Evolutionary conservation across 2,113 vertebrate species (phyloP).

Genomic region (Neogobius melanostomus): DNA sequence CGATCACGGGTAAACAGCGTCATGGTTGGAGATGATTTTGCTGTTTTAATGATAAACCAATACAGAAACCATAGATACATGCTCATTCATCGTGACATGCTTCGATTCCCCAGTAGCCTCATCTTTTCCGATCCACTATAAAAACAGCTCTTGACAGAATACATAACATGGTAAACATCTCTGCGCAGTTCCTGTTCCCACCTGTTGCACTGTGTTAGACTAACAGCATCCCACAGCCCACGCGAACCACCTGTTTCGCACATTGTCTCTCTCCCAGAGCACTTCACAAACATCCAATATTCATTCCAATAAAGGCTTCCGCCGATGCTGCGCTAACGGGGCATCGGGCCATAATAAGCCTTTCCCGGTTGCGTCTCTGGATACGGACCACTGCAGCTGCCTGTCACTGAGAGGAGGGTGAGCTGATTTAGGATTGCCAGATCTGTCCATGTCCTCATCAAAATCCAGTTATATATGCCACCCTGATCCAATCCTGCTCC

Average conservation of each 20-base stretch:
- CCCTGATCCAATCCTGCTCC: not conserved
- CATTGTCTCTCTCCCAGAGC: not conserved
- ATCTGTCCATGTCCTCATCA: not conserved
- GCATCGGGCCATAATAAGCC: not conserved
- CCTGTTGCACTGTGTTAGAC: not conserved
- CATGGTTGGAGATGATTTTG: too few species aligned
- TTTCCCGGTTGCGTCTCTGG: slow-evolving; percentile 1
- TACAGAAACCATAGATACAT: too few species aligned
- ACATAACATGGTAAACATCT: not conserved
- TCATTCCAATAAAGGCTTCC: slow-evolving; percentile 14
- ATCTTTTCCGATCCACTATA: not conserved
- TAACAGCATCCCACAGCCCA: not conserved
- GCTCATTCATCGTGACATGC: too few species aligned
- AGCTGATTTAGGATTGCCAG: not conserved
- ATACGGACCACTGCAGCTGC: slow-evolving; percentile 4
- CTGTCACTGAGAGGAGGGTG: not conserved
- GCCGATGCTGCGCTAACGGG: not conserved
- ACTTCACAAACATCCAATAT: slow-evolving; percentile 23
- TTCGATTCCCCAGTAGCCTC: not conserved
- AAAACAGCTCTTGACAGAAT: not conserved
- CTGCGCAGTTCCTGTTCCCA: not conserved
- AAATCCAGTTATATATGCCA: not conserved
- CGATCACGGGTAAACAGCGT: too few species aligned
- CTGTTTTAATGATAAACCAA: too few species aligned
- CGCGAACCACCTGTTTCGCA: slow-evolving; percentile 3